A percentile compares a stretch with the other conserved stretches of the same genome.
These are phyloP conservation scores for Micropterix aruncella DNA, from an alignment of 2,888 invertebrate genomes.

Conservation along the genomic window DNA sequence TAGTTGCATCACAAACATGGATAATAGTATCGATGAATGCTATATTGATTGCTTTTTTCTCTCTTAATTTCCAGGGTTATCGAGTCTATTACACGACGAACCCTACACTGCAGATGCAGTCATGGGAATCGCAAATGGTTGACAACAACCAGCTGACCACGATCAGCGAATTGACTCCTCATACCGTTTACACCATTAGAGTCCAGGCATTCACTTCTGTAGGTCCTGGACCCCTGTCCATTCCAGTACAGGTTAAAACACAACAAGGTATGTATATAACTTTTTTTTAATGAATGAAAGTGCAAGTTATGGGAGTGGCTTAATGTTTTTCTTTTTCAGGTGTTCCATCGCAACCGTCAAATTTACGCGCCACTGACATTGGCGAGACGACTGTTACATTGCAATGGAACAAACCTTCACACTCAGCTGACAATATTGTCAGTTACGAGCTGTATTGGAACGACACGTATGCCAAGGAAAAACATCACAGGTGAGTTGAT, in stretches of 20 bases:
- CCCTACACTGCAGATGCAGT: slow-evolving; percentile 70
- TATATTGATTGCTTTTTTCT: slow-evolving; percentile 2
- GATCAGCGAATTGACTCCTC: slow-evolving; percentile 80
- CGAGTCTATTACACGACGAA: slow-evolving; percentile 93
- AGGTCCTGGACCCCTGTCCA: slow-evolving; percentile 89
- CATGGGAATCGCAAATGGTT: slow-evolving; percentile 89
- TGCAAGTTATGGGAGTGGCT: not conserved
- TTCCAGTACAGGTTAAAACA: slow-evolving; percentile 95
- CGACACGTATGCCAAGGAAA: slow-evolving; percentile 85
- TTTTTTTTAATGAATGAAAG: slow-evolving; percentile 11
- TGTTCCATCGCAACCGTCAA: slow-evolving; percentile 92
- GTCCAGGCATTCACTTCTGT: slow-evolving; percentile 90
- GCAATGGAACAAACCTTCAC: slow-evolving; percentile 85
- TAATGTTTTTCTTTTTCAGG: slow-evolving; percentile 32
- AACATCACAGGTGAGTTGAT: slow-evolving; percentile 57
- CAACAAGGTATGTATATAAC: slow-evolving; percentile 73
- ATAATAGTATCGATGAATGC: too few relatives aligned
- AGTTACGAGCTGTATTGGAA: slow-evolving; percentile 97
- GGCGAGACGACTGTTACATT: slow-evolving; percentile 85
- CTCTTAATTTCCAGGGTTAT: slow-evolving; percentile 63
- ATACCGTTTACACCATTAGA: slow-evolving; percentile 87
- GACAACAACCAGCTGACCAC: slow-evolving; percentile 88
- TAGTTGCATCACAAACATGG: too few relatives aligned
- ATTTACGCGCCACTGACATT: slow-evolving; percentile 72
- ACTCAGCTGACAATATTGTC: slow-evolving; percentile 84